A percentile compares a stretch with the other conserved stretches of the same genome.
Conservation (phyloP, 1,140 invertebrate species). For the Subanguina moxae region DNA sequence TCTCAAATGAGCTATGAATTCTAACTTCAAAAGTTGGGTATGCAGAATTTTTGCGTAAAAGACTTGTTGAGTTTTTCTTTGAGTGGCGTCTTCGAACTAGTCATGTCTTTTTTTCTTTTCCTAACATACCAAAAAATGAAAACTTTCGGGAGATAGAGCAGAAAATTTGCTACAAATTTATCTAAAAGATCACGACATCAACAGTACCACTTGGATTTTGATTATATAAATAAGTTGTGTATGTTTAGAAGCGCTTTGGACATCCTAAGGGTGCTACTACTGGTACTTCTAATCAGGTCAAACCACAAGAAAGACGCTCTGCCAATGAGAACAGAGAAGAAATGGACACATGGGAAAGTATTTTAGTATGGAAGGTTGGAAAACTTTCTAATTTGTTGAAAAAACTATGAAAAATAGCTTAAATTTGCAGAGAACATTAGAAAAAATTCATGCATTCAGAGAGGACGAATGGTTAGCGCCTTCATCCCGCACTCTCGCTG, state of each 20-base stretch:
- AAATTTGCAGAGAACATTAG: conserved; percentile 13
- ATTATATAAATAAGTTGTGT: too few relatives aligned
- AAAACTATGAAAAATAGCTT: neutral
- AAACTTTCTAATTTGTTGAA: neutral
- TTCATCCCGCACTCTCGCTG: neutral
- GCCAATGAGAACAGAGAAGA: conserved; percentile 2
- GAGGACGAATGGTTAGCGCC: conserved; percentile 10
- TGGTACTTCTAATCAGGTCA: neutral
- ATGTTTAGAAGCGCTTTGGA: neutral
- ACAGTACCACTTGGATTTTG: too few relatives aligned
- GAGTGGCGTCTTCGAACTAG: too few relatives aligned
- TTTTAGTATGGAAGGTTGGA: conserved; percentile 14
- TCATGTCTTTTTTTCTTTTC: too few relatives aligned
- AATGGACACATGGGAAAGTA: conserved; percentile 6
- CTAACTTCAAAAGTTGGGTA: too few relatives aligned
- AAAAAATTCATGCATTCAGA: conserved; percentile 17
- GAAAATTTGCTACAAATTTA: too few relatives aligned
- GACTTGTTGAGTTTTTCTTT: too few relatives aligned
- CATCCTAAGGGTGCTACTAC: neutral
- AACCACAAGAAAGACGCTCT: neutral
- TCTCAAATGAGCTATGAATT: too few relatives aligned
- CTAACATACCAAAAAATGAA: too few relatives aligned
- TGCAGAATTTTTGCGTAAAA: too few relatives aligned
- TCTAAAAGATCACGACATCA: too few relatives aligned
- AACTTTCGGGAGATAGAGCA: too few relatives aligned